A percentile compares a stretch with the other conserved stretches of the same genome.
Conservation (phyloP, 2,888 invertebrate species). For the Nephrotoma appendiculata region DNA sequence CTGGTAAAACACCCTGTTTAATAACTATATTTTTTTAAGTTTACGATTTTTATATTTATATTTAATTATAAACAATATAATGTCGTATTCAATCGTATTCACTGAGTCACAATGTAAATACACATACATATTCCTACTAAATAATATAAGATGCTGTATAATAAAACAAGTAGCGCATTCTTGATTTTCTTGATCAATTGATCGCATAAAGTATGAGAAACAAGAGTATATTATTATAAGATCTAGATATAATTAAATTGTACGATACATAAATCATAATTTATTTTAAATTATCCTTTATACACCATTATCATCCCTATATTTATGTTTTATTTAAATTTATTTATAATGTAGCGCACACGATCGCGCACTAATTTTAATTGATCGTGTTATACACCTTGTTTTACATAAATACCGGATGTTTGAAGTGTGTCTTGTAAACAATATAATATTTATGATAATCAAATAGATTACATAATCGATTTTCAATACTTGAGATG, state of each 20-base stretch:
- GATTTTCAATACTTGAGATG: neutral
- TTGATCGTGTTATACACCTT: neutral
- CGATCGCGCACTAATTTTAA: neutral
- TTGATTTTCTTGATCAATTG: neutral
- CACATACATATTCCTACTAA: neutral
- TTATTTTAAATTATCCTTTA: neutral
- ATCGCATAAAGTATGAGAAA: neutral
- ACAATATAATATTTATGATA: neutral
- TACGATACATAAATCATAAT: neutral
- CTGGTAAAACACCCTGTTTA: too few species aligned
- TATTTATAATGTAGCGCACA: neutral
- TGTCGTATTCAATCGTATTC: neutral
- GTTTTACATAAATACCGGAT: neutral
- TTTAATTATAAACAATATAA: too few species aligned
- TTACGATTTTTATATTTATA: too few species aligned
- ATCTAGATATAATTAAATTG: neutral
- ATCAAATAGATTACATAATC: neutral
- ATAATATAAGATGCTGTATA: neutral
- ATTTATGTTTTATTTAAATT: neutral
- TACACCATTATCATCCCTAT: neutral
- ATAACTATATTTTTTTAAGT: too few species aligned
- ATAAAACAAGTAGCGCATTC: neutral
- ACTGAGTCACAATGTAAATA: neutral
- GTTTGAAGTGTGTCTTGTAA: neutral
- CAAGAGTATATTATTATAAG: neutral